Base-by-base conservation (phyloP, 2,113 vertebrate species). In the Pardalotus punctatus region DNA sequence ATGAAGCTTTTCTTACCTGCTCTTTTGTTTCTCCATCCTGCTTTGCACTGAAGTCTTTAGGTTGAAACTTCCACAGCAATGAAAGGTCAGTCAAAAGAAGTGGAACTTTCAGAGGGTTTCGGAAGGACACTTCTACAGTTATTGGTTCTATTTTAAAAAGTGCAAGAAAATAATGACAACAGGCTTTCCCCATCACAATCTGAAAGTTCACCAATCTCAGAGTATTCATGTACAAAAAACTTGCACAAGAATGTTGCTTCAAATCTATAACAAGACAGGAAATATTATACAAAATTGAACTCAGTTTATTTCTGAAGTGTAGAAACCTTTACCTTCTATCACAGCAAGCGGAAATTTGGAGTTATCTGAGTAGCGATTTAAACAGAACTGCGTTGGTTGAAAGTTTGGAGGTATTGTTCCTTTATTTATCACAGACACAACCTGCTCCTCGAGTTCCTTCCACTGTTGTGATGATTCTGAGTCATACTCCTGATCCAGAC, bases 401-500 rank as follows among this genome's bases (percentile, higher is more conserved):
- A 99, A 99, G 94, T 71, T 98, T 29, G 86, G 53, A 25, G 99
- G 99, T 58, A 98, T 54, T 19, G 96, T 62, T 56, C 99, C 99
- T 87, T 97, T 98, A 94, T 99, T 99, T 78, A 98, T 97, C 27
- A 98, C 96, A 53, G 98, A 97, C 58, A 99, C 99, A 72, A 99
- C 98, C 94, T 98, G 99, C 71, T 99, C 99, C 94, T 99, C 99
- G 27, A 99, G 98, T 51, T 99, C 98, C 77, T 97, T 97, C 99
- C 99, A 99, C 85, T 99, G 98, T 14, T 98, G 98, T 12, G 99
- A 98, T n/a, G 98, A 98, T 22, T 99, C 99, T 1, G 95, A 98
- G 88, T 99, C 99, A 91, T 98, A 99, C 86, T 99, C 99, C 95
- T 99, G 99, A 96, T 99, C 99, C 94, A 99, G 97, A 72, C 99